phyloP scores from a whole-genome alignment of 2,888 invertebrate genomes.

The Thalpophila matura region DNA sequence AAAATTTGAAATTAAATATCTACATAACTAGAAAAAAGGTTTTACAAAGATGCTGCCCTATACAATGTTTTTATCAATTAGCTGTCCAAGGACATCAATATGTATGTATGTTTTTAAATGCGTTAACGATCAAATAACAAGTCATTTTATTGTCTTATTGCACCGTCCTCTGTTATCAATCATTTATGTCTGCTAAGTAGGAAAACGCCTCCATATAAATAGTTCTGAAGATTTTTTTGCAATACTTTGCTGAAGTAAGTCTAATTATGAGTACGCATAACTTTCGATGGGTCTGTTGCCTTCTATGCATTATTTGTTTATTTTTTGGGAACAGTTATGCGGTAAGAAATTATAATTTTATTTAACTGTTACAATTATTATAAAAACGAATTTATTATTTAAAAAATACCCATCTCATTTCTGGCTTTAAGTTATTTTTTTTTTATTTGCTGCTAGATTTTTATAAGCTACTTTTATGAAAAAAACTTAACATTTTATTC shows the following conservation, averaged over 20 bases:
- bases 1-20: neutral
- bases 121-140: slow-evolving; percentile 60
- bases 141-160: slow-evolving; percentile 60
- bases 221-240: slow-evolving; percentile 53
- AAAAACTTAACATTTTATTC: neutral
- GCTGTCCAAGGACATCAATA: slow-evolving; percentile 21
- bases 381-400: too few species aligned
- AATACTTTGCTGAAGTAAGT: slow-evolving; percentile 41
- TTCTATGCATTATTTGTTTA: slow-evolving; percentile 51
- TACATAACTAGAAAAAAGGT: neutral
- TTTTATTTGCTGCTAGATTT: too few species aligned
- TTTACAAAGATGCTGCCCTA: neutral
- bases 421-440: too few species aligned
- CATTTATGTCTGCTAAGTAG: slow-evolving; percentile 66
- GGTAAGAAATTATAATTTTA: slow-evolving; percentile 63
- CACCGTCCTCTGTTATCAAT: slow-evolving; percentile 71
- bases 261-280: slow-evolving; percentile 64
- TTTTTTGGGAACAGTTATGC: slow-evolving; percentile 60
- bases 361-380: neutral
- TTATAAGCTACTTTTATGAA: neutral
- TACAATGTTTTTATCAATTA: neutral
- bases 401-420: too few species aligned
- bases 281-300: slow-evolving; percentile 30
- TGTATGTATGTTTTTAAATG: neutral
- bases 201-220: slow-evolving; percentile 68